Evolutionary conservation across 2,797 vertebrate species (phyloP).

Genomic region (Trichosurus vulpecula): DNA sequence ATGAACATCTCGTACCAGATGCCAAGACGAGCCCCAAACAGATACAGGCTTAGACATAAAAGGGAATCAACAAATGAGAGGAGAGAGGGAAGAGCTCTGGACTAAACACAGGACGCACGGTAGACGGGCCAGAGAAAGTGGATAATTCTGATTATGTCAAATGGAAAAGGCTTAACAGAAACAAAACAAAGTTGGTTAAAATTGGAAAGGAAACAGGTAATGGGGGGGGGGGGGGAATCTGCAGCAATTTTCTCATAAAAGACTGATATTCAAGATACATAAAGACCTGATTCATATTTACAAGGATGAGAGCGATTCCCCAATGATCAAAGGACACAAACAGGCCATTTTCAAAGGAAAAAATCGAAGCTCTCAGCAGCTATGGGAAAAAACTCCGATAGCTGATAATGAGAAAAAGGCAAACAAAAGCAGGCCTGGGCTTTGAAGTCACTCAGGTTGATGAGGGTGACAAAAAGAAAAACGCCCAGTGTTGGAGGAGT

Average conservation of each 20-base stretch:
- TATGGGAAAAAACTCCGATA: neutral
- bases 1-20: neutral
- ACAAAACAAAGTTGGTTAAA: neutral
- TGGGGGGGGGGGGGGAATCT: neutral
- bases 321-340: neutral
- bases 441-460: neutral
- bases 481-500: neutral
- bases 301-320: neutral
- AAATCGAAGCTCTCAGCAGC: neutral
- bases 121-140: fast-evolving
- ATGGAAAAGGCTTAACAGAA: neutral
- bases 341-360: neutral
- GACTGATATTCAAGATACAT: neutral
- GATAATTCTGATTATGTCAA: neutral
- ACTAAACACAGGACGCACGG: neutral
- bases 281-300: neutral
- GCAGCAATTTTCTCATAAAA: neutral
- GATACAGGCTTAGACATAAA: neutral
- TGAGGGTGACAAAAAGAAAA: neutral
- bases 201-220: neutral
- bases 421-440: neutral
- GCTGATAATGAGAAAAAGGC: neutral
- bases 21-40: neutral
- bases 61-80: neutral
- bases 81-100: neutral